A percentile compares a stretch with the other conserved stretches of the same genome.
These are phyloP conservation scores for Ophion ventricosus DNA, from an alignment of 2,888 invertebrate species.

Conservation along the genomic window DNA sequence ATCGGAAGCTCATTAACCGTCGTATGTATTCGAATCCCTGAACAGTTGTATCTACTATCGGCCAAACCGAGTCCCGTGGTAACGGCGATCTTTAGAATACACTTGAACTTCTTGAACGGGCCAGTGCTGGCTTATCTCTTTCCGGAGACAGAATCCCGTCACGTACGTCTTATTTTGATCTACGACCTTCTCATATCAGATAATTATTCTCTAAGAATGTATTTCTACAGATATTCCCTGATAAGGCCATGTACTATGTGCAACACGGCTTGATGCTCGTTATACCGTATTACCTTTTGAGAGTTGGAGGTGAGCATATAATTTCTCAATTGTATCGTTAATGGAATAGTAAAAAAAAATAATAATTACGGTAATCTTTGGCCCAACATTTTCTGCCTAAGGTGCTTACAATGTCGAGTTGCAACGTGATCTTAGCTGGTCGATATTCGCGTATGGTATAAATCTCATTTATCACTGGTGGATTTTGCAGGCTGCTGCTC, in stretches of 20 bases:
- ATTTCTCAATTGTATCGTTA: conserved; percentile 13
- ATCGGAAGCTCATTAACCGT: neutral
- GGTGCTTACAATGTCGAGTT: conserved; percentile 93
- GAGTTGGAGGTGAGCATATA: conserved; percentile 90
- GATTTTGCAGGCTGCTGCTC: conserved; percentile 88
- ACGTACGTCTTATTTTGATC: conserved; percentile 85
- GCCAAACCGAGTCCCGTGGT: conserved; percentile 93
- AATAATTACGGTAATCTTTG: neutral
- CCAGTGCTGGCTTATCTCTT: conserved; percentile 96
- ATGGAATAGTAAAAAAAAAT: conserved; percentile 20
- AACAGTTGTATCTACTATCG: conserved; percentile 94
- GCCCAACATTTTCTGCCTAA: conserved; percentile 78
- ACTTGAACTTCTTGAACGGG: conserved; percentile 96
- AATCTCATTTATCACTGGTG: conserved; percentile 94
- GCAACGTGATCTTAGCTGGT: conserved; percentile 91
- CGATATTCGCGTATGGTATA: conserved; percentile 90
- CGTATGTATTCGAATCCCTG: neutral
- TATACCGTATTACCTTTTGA: conserved; percentile 95
- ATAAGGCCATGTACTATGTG: conserved; percentile 96
- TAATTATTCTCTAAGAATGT: conserved; percentile 22
- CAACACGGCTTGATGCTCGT: conserved; percentile 98
- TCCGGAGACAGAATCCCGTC: conserved; percentile 96
- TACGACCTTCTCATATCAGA: neutral
- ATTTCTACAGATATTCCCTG: conserved; percentile 91
- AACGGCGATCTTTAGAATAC: conserved; percentile 94